Conservation (phyloP, 2,797 vertebrate species). For the Notamacropus eugenii region DNA sequence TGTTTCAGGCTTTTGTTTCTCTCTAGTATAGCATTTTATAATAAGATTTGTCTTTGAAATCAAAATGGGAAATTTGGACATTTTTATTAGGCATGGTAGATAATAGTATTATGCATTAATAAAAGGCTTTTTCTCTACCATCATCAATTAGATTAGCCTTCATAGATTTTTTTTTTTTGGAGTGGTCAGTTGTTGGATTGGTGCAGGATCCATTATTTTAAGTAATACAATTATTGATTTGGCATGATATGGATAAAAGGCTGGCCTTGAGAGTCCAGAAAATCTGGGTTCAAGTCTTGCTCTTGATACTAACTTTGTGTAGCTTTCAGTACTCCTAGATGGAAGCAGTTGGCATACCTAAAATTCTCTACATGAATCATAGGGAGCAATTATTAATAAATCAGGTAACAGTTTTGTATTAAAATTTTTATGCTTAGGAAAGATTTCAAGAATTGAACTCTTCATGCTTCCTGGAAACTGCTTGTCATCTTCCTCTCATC, state of each 20-base stretch:
- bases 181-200: conserved; percentile 20
- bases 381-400: background rate
- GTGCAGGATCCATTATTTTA: conserved; percentile 21
- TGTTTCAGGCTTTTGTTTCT: conserved; percentile 47
- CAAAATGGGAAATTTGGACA: conserved; percentile 31
- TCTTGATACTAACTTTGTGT: background rate
- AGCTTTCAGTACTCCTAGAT: background rate
- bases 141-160: conserved; percentile 58
- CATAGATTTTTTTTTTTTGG: conserved; percentile 63
- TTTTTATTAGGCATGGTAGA: conserved; percentile 27
- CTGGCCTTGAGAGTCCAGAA: background rate
- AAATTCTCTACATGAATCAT: background rate
- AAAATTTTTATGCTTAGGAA: background rate
- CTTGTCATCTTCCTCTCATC: background rate
- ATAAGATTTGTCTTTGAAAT: conserved; percentile 48
- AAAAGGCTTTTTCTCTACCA: conserved; percentile 63
- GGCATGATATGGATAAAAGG: background rate
- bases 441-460: background rate
- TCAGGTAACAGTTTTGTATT: background rate
- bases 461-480: background rate
- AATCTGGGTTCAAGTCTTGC: background rate
- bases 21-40: conserved; percentile 45
- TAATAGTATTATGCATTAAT: conserved; percentile 53
- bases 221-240: background rate
- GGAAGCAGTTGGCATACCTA: background rate